These are phyloP conservation scores for Platichthys stellatus DNA, from an alignment of 2,113 vertebrate species.

Conservation along the genomic window DNA sequence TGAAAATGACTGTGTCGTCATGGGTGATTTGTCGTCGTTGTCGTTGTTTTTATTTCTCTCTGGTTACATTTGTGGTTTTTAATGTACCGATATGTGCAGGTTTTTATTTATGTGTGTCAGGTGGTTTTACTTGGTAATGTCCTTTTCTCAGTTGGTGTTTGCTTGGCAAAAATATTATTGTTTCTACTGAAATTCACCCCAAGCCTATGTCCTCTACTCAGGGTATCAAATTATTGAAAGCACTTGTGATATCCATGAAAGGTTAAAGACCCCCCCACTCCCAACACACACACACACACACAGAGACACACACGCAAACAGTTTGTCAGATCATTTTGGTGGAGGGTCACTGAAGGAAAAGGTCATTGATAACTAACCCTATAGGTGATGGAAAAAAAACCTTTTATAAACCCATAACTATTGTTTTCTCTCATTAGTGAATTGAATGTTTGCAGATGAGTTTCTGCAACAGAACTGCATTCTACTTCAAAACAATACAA, in stretches of 20 bases:
- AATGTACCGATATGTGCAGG: slow-evolving; percentile 61
- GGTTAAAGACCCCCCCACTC: slow-evolving; percentile 22
- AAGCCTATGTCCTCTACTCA: slow-evolving; percentile 78
- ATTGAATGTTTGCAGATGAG: slow-evolving; percentile 47
- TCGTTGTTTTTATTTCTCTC: slow-evolving; percentile 70
- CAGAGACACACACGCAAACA: background rate
- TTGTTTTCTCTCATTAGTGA: slow-evolving; percentile 31
- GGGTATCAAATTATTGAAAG: slow-evolving; percentile 77
- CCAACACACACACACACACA: background rate
- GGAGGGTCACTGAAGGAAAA: slow-evolving; percentile 28
- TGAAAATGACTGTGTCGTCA: slow-evolving; percentile 71
- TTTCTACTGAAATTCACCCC: slow-evolving; percentile 75
- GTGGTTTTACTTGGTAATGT: slow-evolving; percentile 62
- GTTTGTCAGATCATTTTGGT: background rate
- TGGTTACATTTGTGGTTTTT: slow-evolving; percentile 76
- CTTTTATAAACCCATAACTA: background rate
- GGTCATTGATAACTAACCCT: background rate
- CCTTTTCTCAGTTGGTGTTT: slow-evolving; percentile 55
- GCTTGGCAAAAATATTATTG: slow-evolving; percentile 51
- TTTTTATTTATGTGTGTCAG: slow-evolving; percentile 81
- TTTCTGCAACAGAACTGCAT: slow-evolving; percentile 34
- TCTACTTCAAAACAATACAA: background rate
- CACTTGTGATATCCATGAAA: slow-evolving; percentile 77
- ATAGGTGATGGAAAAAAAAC: background rate
- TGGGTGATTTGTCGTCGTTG: slow-evolving; percentile 57